Base-by-base conservation (phyloP, 2,113 vertebrate species). In the Colaptes auratus region DNA sequence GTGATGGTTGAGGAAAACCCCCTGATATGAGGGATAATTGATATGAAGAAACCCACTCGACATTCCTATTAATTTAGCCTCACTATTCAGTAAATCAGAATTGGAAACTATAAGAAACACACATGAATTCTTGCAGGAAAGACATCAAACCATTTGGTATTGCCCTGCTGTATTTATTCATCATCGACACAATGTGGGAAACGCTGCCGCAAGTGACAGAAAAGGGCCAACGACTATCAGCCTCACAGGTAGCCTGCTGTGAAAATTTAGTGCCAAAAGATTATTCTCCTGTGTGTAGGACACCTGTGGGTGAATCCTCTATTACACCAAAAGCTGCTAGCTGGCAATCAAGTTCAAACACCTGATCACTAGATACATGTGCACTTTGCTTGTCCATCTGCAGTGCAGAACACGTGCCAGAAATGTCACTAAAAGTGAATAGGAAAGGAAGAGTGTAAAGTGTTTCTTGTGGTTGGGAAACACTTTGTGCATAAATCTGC, bases 291-390 rank as follows among this genome's bases (percentile, higher is more conserved):
- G 9, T 64, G 72, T 30, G 48, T 44, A 88, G 72, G 76, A 92
- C 82, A 92, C 93, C 78, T 81, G 89, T 93, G 93, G 79, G 69
- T 77, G 93, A 89, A 92, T 83, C 60, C 61, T 81, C 70, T 58
- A 27, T 58, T 20, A 56, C 91, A 93, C 27, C 23, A 82, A 89
- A 82, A 95, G 79, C 91, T 91, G 87, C 82, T 88, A 76, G 64
- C 65, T 95, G 94, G 95, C 91, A 96, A 64, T 75, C 89, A 71
- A 71, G n/a, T 86, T 91, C 46, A 71, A 96, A 86, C 85, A 91
- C 64, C 91, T 88, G 93, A 96, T 91, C 75, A 80, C 84, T 52
- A 48, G 31, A 85, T 60, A 86, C 48, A 80, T 60, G 72, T 91
- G 48, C 84, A 91, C 90, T 76, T 86, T 89, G 50, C 70, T 46